A percentile compares a stretch with the other conserved stretches of the same genome.
Evolutionary conservation across 2,797 vertebrate genomes (phyloP).

Genomic region (Crax fasciolata): DNA sequence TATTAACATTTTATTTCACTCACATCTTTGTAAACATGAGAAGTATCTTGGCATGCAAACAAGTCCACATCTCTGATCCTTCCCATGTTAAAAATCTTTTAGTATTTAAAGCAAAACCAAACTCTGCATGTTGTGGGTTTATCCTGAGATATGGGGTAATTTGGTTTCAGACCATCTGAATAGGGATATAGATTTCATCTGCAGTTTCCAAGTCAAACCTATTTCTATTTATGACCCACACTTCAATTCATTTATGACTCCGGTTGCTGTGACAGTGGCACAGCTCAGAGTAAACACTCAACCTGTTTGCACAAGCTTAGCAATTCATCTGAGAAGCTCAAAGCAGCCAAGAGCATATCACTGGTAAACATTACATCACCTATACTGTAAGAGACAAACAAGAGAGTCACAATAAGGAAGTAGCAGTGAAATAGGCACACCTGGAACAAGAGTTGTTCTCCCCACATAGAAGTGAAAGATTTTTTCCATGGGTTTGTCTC

Average conservation of each 20-base stretch:
- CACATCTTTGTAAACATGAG: not conserved
- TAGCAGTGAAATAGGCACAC: not conserved
- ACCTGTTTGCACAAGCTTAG: slow-evolving; percentile 69
- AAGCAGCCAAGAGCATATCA: not conserved
- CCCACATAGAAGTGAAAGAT: not conserved
- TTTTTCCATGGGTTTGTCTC: not conserved
- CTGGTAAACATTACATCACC: slow-evolving; percentile 64
- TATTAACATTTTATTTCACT: slow-evolving; percentile 30
- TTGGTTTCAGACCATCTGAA: slow-evolving; percentile 7
- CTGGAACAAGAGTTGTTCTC: not conserved
- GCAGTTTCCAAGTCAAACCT: slow-evolving; percentile 37
- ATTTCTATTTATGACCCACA: slow-evolving; percentile 66
- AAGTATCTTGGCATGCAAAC: not conserved
- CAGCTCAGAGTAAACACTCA: slow-evolving; percentile 55
- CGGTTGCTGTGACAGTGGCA: slow-evolving; percentile 57
- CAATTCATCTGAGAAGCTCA: slow-evolving; percentile 56
- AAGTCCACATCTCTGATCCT: not conserved
- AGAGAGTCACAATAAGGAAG: not conserved
- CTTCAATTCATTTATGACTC: slow-evolving; percentile 38
- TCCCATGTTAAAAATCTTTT: not conserved
- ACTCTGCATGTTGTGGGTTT: not conserved
- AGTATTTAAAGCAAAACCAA: slow-evolving; percentile 3
- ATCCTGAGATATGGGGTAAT: not conserved
- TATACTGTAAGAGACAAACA: not conserved
- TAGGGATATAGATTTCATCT: slow-evolving; percentile 1